Percentiles rank a stretch among this genome's conserved stretches.
Evolutionary conservation across 2,797 vertebrate genomes (phyloP).

Genomic region (Pampus argenteus): DNA sequence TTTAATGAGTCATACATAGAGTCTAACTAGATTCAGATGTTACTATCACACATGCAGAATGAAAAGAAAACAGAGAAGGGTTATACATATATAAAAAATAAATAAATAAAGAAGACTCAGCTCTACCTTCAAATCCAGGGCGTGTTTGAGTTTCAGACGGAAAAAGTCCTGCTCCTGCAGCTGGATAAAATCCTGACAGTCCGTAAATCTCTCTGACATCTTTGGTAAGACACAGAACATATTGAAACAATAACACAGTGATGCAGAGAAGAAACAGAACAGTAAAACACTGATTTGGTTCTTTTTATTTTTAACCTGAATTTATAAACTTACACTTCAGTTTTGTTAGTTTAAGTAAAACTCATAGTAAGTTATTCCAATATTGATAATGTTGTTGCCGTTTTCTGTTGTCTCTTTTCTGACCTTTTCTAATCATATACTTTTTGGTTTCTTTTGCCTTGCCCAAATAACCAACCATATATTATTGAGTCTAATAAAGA

Average conservation of each 20-base stretch:
- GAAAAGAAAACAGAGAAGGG: background rate
- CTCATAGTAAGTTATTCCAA: too few relatives aligned
- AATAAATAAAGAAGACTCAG: background rate
- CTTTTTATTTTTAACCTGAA: background rate
- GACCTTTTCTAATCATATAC: background rate
- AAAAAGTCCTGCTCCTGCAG: conserved; percentile 88
- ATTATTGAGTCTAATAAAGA: too few relatives aligned
- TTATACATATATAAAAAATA: too few relatives aligned
- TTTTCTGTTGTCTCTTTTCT: background rate
- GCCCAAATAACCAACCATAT: too few relatives aligned
- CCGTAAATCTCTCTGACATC: conserved; percentile 89
- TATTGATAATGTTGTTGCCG: background rate
- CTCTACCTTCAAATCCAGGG: conserved; percentile 87
- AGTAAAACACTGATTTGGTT: background rate
- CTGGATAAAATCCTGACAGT: conserved; percentile 90
- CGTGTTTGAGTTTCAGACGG: conserved; percentile 87
- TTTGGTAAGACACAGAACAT: conserved; percentile 65
- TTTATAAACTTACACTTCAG: background rate
- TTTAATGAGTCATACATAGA: background rate
- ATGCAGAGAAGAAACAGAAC: background rate
- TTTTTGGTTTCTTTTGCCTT: too few relatives aligned
- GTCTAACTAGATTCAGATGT: background rate
- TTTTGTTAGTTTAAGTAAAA: background rate
- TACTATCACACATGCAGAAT: conserved; percentile 1
- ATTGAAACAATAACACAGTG: background rate